Evolutionary conservation across 2,113 vertebrate genomes (phyloP).

Genomic region (Camelus dromedarius): DNA sequence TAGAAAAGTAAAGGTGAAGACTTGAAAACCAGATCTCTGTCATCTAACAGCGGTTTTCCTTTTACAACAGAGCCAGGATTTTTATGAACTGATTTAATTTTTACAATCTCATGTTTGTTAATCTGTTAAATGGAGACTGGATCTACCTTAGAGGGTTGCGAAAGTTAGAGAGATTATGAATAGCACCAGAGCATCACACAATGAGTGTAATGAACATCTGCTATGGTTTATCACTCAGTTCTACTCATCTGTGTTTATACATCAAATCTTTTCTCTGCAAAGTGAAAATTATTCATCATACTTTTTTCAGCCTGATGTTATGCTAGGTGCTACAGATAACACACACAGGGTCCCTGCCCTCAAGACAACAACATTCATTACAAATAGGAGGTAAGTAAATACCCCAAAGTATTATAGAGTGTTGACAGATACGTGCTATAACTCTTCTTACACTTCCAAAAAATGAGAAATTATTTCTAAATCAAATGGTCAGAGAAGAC

Average conservation of each 20-base stretch:
- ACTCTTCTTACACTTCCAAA: background rate
- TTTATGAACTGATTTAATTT: background rate
- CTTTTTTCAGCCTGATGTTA: background rate
- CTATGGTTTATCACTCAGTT: background rate
- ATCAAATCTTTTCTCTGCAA: background rate
- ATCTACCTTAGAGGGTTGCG: background rate
- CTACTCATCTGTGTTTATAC: background rate
- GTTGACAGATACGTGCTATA: background rate
- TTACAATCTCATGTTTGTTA: background rate
- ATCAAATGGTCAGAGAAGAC: background rate
- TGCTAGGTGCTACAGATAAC: background rate
- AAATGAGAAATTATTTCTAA: background rate
- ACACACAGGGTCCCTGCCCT: background rate
- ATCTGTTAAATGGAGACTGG: background rate
- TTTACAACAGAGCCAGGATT: background rate
- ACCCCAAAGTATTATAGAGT: background rate
- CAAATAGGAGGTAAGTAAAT: background rate
- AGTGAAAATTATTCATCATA: background rate
- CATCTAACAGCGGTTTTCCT: background rate
- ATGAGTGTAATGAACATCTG: background rate
- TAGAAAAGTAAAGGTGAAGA: background rate
- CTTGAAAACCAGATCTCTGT: background rate
- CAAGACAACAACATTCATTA: background rate
- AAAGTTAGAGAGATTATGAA: background rate
- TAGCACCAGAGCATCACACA: background rate